Evolutionary conservation across 2,113 vertebrate species (phyloP).

Genomic region (Vulpes vulpes): DNA sequence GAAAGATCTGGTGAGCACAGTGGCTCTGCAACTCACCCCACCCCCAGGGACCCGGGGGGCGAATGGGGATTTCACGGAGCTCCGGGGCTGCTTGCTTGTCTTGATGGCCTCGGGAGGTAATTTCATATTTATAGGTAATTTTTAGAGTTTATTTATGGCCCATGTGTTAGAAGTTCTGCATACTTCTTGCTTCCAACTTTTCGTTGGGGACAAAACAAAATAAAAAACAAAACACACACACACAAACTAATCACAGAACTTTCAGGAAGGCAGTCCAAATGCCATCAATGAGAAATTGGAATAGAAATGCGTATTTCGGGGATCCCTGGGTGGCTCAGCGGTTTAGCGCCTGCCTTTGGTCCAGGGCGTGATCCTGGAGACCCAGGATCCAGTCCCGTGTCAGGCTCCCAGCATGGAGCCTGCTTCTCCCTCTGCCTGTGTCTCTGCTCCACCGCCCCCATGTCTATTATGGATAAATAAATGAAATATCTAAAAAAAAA

Average conservation of each 20-base stretch:
- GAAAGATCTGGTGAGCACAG: neutral
- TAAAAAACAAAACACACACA: neutral
- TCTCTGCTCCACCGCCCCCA: no score
- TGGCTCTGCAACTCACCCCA: no score
- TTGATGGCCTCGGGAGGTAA: neutral
- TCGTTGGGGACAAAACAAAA: neutral
- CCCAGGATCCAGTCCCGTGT: no score
- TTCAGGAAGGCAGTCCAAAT: neutral
- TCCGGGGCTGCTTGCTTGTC: neutral
- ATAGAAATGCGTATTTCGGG: neutral
- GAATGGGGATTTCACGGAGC: neutral
- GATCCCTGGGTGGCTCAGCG: no score
- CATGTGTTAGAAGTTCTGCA: neutral
- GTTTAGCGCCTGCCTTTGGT: no score
- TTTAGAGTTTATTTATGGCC: neutral
- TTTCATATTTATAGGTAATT: neutral
- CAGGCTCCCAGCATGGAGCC: no score
- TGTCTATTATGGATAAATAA: no score
- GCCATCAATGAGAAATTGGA: neutral
- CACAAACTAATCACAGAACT: neutral
- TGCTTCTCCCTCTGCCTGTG: no score
- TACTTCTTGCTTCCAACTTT: neutral
- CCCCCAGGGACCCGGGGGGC: accelerated
- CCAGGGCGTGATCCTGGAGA: no score
- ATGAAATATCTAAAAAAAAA: no score